Base-by-base conservation (phyloP, 2,113 vertebrate species). In the Festucalex cinctus region DNA sequence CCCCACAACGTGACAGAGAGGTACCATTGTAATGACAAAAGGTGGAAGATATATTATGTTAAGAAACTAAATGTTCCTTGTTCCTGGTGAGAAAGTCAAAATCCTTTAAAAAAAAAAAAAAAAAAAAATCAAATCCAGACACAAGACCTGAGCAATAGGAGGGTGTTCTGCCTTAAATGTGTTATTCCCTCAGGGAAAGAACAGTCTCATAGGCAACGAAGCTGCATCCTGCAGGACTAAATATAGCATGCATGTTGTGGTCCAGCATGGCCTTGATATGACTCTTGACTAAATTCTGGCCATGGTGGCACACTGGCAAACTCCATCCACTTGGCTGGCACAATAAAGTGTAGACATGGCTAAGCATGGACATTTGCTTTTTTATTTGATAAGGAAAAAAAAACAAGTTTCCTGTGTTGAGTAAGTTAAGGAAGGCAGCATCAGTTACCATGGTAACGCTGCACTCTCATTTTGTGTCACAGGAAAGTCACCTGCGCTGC, bases 371-470 rank as follows among this genome's bases (percentile, higher is more conserved):
- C 20, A 9, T 61, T 58, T 37, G 8, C 64, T 59, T 78, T 79
- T 79, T 28, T 61, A 9, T 66, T 62, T 61, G 28, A 46, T 39
- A 6, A 32, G 2, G 4, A 1, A 61, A 61, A 61, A 51, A 20
- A 58, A 20, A 73, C 53, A 74, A 49, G 24, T 60, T 41, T 53
- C 43, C 43, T 54, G 26, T 62, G 22, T 41, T 51, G n/a, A 61
- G 58, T 5, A 16, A 66, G 46, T 68, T 65, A 53, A 20, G 28
- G 16, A 36, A 49, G 24, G 46, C 70, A 71, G 61, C 71, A 79
- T 77, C 76, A 26, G 83, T 87, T 69, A 8, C 86, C 56, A 85
- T 80, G 72, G 78, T 60, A 80, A 85, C 75, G 5, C n/a, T 12
- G 57, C 58, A 61, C 35, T 16, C 32, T 41, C 20, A 14, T 60